phyloP scores from a whole-genome alignment of 1,140 invertebrate genomes.

The Octopus sinensis region DNA sequence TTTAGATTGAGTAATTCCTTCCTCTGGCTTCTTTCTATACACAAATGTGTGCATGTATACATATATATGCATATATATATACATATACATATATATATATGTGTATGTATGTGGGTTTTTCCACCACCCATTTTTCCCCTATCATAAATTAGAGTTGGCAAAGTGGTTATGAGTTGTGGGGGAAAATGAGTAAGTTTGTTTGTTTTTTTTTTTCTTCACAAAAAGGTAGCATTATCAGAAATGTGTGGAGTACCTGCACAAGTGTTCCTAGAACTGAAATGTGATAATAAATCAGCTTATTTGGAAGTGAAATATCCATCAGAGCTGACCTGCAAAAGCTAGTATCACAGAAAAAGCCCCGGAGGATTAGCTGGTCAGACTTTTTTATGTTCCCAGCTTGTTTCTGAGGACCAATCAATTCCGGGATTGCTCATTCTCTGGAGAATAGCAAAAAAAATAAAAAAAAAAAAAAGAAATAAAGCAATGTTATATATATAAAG shows the following conservation, averaged over 20 bases:
- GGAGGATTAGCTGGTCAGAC: conserved; percentile 7
- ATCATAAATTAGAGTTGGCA: no score
- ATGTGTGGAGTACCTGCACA: neutral
- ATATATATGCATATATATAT: no score
- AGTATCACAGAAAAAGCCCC: neutral
- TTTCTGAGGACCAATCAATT: neutral
- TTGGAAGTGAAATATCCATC: conserved; percentile 4
- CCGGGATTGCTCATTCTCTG: conserved; percentile 10
- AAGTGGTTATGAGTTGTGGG: no score
- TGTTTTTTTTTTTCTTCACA: no score
- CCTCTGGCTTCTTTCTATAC: no score
- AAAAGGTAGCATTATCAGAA: no score
- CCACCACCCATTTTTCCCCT: no score
- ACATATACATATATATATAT: no score
- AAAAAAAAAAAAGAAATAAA: neutral
- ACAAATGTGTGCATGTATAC: no score
- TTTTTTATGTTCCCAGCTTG: neutral
- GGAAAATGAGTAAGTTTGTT: no score
- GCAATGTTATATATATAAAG: neutral
- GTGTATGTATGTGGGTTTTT: no score
- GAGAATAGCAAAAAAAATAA: conserved; percentile 10
- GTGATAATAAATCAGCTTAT: conserved; percentile 6
- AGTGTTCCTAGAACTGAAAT: neutral
- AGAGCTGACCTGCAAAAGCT: conserved; percentile 8
- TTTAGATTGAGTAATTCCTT: no score